Evolutionary conservation across 2,113 vertebrate species (phyloP).

Genomic region (Hirundichthys speculiger): DNA sequence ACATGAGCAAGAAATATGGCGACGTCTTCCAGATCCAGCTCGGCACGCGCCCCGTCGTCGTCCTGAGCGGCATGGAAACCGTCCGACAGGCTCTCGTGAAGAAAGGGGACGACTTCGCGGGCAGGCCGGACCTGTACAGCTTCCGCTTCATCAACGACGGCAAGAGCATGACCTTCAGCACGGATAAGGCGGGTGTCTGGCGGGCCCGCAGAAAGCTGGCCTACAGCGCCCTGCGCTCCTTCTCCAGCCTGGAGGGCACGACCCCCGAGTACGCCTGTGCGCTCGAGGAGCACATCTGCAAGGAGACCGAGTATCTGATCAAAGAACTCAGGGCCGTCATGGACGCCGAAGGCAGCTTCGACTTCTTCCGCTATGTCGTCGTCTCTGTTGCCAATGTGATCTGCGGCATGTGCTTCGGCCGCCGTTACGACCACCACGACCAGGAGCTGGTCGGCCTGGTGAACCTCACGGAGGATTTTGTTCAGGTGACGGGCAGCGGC

Average conservation of each 20-base stretch:
- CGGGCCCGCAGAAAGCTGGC: constrained; percentile 81
- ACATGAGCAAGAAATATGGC: constrained; percentile 85
- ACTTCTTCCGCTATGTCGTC: constrained; percentile 84
- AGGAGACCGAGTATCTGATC: constrained; percentile 80
- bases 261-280: constrained; percentile 71
- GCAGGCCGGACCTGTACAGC: constrained; percentile 85
- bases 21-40: constrained; percentile 87
- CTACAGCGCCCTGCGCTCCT: constrained; percentile 82
- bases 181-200: constrained; percentile 76
- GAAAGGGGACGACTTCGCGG: constrained; percentile 89
- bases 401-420: constrained; percentile 90
- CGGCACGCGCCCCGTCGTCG: constrained; percentile 87
- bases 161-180: constrained; percentile 84
- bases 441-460: constrained; percentile 84
- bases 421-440: constrained; percentile 81
- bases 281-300: constrained; percentile 84
- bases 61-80: constrained; percentile 85
- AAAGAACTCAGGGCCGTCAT: constrained; percentile 75
- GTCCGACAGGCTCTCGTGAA: constrained; percentile 87
- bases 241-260: constrained; percentile 63
- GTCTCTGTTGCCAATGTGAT: constrained; percentile 90
- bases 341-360: constrained; percentile 78
- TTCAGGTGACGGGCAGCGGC: constrained; percentile 67
- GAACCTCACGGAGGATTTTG: constrained; percentile 81
- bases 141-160: constrained; percentile 71